Conservation (phyloP, 2,797 vertebrate species). For the Lagorchestes hirsutus region DNA sequence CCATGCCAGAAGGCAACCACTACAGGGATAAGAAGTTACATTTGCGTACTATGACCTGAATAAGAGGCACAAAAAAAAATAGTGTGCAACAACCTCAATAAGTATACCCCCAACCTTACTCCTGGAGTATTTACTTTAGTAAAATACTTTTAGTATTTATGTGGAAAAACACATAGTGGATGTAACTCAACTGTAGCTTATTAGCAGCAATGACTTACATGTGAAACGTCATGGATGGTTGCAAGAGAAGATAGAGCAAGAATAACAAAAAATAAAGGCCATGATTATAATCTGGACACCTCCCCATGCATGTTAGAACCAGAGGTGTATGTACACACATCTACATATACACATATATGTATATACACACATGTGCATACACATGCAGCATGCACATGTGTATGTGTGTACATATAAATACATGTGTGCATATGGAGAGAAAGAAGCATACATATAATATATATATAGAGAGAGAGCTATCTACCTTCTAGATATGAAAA, state of each 20-base stretch:
- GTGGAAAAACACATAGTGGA: not conserved
- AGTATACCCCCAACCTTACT: not conserved
- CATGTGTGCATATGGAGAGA: too few species aligned
- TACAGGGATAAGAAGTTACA: constrained; percentile 8
- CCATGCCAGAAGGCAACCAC: not conserved
- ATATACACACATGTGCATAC: too few species aligned
- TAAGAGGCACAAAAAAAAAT: constrained; percentile 46
- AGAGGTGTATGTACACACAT: not conserved
- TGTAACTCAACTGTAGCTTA: not conserved
- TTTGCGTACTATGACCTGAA: constrained; percentile 7
- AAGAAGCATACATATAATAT: too few species aligned
- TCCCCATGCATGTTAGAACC: not conserved
- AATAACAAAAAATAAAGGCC: not conserved
- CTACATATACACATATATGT: too few species aligned
- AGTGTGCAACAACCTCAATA: constrained; percentile 16
- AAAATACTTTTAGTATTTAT: too few species aligned
- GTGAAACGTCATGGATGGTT: not conserved
- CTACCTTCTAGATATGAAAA: not conserved
- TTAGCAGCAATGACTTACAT: not conserved
- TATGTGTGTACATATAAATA: too few species aligned
- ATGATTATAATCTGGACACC: not conserved
- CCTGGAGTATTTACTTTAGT: not conserved
- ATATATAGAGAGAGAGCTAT: not conserved
- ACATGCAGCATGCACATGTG: too few species aligned
- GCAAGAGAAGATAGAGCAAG: not conserved